Conservation (phyloP, 2,888 invertebrate genomes). For the Drosophila merina region DNA sequence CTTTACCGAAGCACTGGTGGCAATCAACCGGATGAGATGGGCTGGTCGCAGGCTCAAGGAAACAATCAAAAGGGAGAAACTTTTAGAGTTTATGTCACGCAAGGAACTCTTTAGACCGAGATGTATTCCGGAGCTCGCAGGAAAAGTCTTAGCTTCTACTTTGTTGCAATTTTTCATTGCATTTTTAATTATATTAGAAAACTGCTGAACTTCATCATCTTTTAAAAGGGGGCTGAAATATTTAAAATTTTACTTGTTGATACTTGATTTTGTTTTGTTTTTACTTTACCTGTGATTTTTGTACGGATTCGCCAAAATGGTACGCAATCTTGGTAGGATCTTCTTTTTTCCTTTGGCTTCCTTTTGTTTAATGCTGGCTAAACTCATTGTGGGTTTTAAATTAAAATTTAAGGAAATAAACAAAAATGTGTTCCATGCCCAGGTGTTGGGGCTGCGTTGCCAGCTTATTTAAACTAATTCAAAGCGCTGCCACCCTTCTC, state of each 20-base stretch:
- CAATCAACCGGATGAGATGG: slow-evolving; percentile 68
- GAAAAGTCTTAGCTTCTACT: slow-evolving; percentile 46
- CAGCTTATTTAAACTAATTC: not conserved
- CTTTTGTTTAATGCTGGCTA: slow-evolving; percentile 64
- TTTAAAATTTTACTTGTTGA: not conserved
- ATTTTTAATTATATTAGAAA: slow-evolving; percentile 49
- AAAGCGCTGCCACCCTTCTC: not conserved
- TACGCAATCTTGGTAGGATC: slow-evolving; percentile 73
- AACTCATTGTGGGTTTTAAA: slow-evolving; percentile 57
- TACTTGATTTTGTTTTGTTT: not conserved
- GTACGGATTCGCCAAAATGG: slow-evolving; percentile 73
- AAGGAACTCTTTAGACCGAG: slow-evolving; percentile 75
- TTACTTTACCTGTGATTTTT: slow-evolving; percentile 60
- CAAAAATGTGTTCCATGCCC: slow-evolving; percentile 21
- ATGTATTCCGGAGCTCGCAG: slow-evolving; percentile 53
- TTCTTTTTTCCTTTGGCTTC: slow-evolving; percentile 74
- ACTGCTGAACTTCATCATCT: slow-evolving; percentile 54
- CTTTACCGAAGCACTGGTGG: slow-evolving; percentile 65
- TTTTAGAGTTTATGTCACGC: slow-evolving; percentile 66
- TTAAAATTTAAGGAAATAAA: not conserved
- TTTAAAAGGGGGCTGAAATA: slow-evolving; percentile 63
- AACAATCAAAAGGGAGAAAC: slow-evolving; percentile 70
- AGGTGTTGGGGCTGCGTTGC: slow-evolving; percentile 1
- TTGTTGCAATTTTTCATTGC: slow-evolving; percentile 43
- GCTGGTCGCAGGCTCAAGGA: slow-evolving; percentile 73